phyloP scores from a whole-genome alignment of 2,797 vertebrate genomes.

The Darevskia nairensis region DNA sequence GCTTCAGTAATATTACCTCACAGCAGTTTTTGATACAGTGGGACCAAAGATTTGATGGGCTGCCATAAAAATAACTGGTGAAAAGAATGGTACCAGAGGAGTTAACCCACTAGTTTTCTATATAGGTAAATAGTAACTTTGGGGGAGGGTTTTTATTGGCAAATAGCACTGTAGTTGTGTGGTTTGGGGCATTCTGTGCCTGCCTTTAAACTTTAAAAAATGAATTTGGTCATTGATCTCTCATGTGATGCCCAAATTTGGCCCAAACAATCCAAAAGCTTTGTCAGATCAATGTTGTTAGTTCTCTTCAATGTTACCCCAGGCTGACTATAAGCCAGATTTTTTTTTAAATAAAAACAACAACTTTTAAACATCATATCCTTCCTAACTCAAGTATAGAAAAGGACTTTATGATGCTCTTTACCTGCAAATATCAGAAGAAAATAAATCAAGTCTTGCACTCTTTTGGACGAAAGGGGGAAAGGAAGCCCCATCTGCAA shows the following conservation, averaged over 20 bases:
- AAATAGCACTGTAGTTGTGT: no score
- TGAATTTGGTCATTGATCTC: neutral
- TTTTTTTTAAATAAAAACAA: neutral
- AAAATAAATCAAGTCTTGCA: constrained; percentile 86
- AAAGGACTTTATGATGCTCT: neutral
- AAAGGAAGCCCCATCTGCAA: constrained; percentile 90
- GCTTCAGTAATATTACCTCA: neutral
- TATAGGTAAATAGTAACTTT: neutral
- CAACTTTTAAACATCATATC: neutral
- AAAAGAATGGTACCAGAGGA: no score
- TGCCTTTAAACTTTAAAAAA: no score
- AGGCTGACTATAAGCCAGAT: neutral
- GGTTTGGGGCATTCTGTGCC: neutral
- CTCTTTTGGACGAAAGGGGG: constrained; percentile 86
- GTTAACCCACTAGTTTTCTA: neutral
- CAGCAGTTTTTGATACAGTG: neutral
- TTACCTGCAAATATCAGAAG: constrained; percentile 96
- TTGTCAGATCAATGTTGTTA: neutral
- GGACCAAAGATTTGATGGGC: neutral
- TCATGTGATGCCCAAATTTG: no score
- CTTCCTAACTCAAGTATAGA: neutral
- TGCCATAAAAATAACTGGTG: neutral
- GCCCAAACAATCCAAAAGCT: no score
- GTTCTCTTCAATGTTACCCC: neutral
- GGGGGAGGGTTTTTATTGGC: neutral